Conservation (phyloP, 2,113 vertebrate species). For the Lethenteron reissneri region DNA sequence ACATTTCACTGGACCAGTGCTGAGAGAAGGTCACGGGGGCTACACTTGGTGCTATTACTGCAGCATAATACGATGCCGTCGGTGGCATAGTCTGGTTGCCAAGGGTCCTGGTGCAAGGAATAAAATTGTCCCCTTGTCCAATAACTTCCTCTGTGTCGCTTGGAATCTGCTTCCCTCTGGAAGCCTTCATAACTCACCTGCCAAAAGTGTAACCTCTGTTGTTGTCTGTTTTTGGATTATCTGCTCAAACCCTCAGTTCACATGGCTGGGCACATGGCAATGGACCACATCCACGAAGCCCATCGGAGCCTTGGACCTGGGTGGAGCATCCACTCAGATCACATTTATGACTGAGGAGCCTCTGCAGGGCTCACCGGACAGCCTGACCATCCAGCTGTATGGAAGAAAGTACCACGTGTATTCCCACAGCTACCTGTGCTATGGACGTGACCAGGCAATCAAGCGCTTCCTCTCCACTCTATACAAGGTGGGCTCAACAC, state of each 20-base stretch:
- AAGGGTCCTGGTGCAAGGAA: too few species aligned
- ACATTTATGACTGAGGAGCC: slow-evolving; percentile 42
- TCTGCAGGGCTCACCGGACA: slow-evolving; percentile 28
- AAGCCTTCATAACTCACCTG: too few species aligned
- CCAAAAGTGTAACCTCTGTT: too few species aligned
- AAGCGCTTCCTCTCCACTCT: slow-evolving; percentile 33
- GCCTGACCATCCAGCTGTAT: slow-evolving; percentile 52
- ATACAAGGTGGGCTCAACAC: slow-evolving; percentile 28
- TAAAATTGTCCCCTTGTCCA: too few species aligned
- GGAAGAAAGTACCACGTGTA: slow-evolving; percentile 64
- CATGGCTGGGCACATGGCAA: slow-evolving; percentile 58
- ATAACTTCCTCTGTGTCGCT: too few species aligned
- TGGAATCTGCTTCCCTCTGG: too few species aligned
- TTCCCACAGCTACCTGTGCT: slow-evolving; percentile 86
- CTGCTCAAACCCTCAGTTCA: slow-evolving; percentile 25
- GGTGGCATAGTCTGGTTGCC: too few species aligned
- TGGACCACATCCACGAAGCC: slow-evolving; percentile 20
- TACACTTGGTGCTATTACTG: too few species aligned
- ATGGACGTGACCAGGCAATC: slow-evolving; percentile 73
- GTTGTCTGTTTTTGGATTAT: too few species aligned
- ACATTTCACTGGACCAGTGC: slow-evolving; percentile 24
- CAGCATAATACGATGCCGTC: too few species aligned
- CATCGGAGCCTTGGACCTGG: slow-evolving; percentile 65
- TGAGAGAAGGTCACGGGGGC: too few species aligned
- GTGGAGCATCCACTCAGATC: slow-evolving; percentile 95